Conservation (phyloP, 2,888 invertebrate species). For the Chloroclysta siterata region DNA sequence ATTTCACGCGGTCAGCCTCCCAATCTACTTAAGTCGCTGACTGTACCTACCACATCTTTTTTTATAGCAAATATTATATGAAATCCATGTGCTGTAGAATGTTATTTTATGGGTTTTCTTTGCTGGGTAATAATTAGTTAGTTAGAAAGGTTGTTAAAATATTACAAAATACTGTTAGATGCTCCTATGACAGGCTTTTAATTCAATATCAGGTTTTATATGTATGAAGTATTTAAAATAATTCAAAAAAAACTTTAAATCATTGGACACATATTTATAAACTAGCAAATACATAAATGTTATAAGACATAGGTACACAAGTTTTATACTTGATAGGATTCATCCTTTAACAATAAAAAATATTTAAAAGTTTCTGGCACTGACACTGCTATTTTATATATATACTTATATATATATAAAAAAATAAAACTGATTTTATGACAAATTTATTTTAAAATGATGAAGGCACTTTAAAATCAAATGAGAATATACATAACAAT, state of each 20-base stretch:
- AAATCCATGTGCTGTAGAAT: too few species aligned
- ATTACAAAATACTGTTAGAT: conserved; percentile 49
- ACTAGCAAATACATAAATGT: conserved; percentile 59
- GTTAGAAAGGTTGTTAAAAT: too few species aligned
- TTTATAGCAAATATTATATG: too few species aligned
- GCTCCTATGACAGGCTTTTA: conserved; percentile 73
- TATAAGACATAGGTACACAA: conserved; percentile 26
- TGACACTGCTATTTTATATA: conserved; percentile 47
- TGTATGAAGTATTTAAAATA: conserved; percentile 67
- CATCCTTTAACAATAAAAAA: conserved; percentile 44
- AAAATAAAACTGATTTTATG: conserved; percentile 61
- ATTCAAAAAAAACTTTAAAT: conserved; percentile 65
- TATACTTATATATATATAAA: conserved; percentile 45
- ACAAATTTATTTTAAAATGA: conserved; percentile 60
- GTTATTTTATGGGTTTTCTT: too few species aligned
- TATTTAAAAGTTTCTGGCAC: conserved; percentile 33
- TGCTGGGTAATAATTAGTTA: too few species aligned
- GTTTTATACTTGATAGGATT: conserved; percentile 60
- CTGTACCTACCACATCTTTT: too few species aligned
- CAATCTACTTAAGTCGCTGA: too few species aligned
- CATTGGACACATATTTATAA: conserved; percentile 53
- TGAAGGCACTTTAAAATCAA: conserved; percentile 78
- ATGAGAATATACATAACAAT: conserved; percentile 64
- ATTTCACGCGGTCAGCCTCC: too few species aligned
- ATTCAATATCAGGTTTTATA: conserved; percentile 76